Evolutionary conservation across 2,113 vertebrate genomes (phyloP).

Genomic region (Cryptotis parvus): DNA sequence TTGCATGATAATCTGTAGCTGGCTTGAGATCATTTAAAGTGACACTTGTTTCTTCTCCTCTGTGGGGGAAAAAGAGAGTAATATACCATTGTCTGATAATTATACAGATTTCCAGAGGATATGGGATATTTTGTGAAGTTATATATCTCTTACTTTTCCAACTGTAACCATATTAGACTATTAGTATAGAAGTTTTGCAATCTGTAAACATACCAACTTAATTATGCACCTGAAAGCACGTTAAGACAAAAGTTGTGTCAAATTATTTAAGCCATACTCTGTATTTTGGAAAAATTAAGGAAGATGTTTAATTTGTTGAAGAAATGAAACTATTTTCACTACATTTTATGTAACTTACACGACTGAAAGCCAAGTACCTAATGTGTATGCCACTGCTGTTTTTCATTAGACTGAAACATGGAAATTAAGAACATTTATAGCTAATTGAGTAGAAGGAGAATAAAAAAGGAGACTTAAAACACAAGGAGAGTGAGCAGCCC

Average conservation of each 20-base stretch:
- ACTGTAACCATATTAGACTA: slow-evolving; percentile 2
- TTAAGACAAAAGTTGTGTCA: slow-evolving; percentile 13
- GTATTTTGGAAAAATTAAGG: not conserved
- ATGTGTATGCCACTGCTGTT: not conserved
- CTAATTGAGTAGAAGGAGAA: slow-evolving; percentile 19
- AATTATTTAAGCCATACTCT: not conserved
- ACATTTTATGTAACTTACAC: not conserved
- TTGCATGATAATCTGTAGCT: slow-evolving; percentile 97
- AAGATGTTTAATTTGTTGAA: slow-evolving; percentile 36
- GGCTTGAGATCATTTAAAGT: slow-evolving; percentile 96
- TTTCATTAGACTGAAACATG: slow-evolving; percentile 51
- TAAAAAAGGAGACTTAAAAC: too few species aligned
- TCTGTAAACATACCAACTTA: not conserved
- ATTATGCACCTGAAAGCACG: slow-evolving; percentile 19
- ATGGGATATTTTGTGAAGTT: slow-evolving; percentile 27
- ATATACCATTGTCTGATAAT: slow-evolving; percentile 50
- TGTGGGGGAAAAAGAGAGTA: slow-evolving; percentile 76
- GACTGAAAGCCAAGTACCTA: slow-evolving; percentile 34
- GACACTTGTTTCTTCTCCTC: slow-evolving; percentile 93
- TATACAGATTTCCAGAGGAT: slow-evolving; percentile 23
- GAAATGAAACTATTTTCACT: slow-evolving; percentile 40
- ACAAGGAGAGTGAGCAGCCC: too few species aligned
- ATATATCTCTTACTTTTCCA: slow-evolving; percentile 49
- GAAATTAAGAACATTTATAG: slow-evolving; percentile 32
- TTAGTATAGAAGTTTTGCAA: not conserved